Evolutionary conservation across 1,140 invertebrate genomes (phyloP), one percentile per base, ranked within the genome.

Genomic region (Temnothorax longispinosus): DNA sequence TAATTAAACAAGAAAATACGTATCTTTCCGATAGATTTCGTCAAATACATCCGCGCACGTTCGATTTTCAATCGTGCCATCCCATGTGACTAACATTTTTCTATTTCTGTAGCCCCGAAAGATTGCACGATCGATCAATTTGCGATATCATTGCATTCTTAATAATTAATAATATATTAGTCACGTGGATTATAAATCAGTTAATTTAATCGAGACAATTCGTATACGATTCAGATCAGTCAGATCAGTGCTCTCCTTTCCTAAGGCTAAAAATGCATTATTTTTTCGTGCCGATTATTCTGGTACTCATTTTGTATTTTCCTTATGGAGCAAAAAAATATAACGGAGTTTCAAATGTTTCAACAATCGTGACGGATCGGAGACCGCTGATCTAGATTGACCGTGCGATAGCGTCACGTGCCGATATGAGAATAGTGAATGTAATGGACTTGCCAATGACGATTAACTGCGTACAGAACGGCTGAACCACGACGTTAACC

Each of bases 371-470:
- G 2, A 35, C 13, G 18, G 11, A 38, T 72, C 11, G 80, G 54
- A 60, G 27, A 84, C 27, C 27, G 47, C 27, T 58, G 54, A 84
- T 84, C 35, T 32, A 3, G 32, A 80, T 18, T 0, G n/a, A 80
- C 18, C 27, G 41, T 27, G 41, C n/a, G 27, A 41, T 27, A 15
- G 1, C 3, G 52, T 38, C 35, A 15, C 41, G 38, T 35, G 50
- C 21, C 2, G 3, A 38, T 7, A 18, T 10, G 1, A 72, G 41
- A 56, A 84, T 76, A 41, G 18, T 84, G 71, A 41, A 18, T 8
- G 50, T 56, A 56, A 85, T 38, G 35, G 41, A 90, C 89, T 90
- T 90, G 89, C 89, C 89, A 32, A 62, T 90, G 89, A 90, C 7
- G 89, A 80, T 85, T 87, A 85, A 64, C 77, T 78, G 86, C 56